Percentiles rank a stretch among this genome's conserved stretches.
phyloP scores from a whole-genome alignment of 1,140 invertebrate genomes.

The Bombyx mori region DNA sequence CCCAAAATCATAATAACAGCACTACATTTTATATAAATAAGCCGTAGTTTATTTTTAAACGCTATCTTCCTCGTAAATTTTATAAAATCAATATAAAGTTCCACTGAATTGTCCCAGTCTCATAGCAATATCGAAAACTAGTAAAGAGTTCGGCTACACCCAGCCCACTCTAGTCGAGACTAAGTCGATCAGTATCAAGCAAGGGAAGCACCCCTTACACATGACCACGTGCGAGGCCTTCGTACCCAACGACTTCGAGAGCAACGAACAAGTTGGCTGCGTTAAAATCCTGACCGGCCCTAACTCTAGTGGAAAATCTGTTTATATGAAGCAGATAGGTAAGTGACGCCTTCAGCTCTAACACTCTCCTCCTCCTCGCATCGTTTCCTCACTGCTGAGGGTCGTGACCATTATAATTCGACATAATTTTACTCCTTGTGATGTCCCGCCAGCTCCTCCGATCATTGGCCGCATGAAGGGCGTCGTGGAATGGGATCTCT shows the following conservation, averaged over 20 bases:
- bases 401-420: too few relatives aligned
- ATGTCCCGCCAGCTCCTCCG: too few relatives aligned
- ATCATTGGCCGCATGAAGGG: too few relatives aligned
- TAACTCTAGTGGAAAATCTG: conserved; percentile 93
- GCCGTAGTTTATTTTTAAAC: too few relatives aligned
- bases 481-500: too few relatives aligned
- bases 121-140: conserved; percentile 79
- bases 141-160: conserved; percentile 80
- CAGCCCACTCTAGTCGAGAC: conserved; percentile 76
- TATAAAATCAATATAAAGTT: too few relatives aligned
- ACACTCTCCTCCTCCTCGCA: too few relatives aligned
- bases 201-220: conserved; percentile 85
- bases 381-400: too few relatives aligned
- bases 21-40: too few relatives aligned
- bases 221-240: conserved; percentile 78
- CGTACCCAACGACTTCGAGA: conserved; percentile 81
- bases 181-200: conserved; percentile 77
- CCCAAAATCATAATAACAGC: too few relatives aligned
- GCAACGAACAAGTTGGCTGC: conserved; percentile 69
- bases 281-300: conserved; percentile 88
- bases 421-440: too few relatives aligned
- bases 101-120: conserved; percentile 69
- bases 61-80: too few relatives aligned
- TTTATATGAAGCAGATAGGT: conserved; percentile 88
- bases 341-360: conserved; percentile 1